Evolutionary conservation across 2,888 invertebrate species (phyloP), one percentile per base, ranked within the genome.

Genomic region (Troides helena): DNA sequence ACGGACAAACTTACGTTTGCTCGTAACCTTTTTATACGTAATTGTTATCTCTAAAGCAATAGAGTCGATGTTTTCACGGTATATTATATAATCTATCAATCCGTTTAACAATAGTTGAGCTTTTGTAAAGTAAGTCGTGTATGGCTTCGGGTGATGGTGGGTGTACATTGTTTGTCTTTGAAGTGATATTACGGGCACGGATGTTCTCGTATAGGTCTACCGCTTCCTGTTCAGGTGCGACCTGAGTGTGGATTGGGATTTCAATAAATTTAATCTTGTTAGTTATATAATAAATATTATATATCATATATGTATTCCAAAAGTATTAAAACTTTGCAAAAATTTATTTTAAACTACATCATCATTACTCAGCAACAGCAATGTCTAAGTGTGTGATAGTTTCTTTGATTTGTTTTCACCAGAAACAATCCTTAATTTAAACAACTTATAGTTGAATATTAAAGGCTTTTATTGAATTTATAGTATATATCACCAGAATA

Each of bases 81-180:
- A 70, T 65, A 65, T 62, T 72, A 73, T 77, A 77, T 72, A 60
- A 72, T 77, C 79, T 74, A 70, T 68, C 74, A 72, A 69, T 75
- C 76, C 75, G 76, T 85, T 85, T 81, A 88, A 89, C 89, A 90
- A 90, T 90, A 85, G 89, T 86, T 86, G 81, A 83, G 77, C 83
- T 83, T 83, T 80, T 72, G 72, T 77, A 30, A 53, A 50, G 21
- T 69, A 75, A 84, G 84, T 91, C 91, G 91, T 91, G 91, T 86
- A 85, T 89, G 80, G 89, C 91, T 90, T 76, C 80, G 79, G 90
- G 91, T 88, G 86, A 82, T 83, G 85, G 81, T 80, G 79, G 77
- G 79, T 78, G 85, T 75, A 72, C 81, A 87, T 88, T 89, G 88
- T 90, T 89, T 89, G 87, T 84, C 87, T 85, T 85, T 76, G 74